Conservation (phyloP, 2,888 invertebrate genomes). For the Lordiphosa fenestrarum region DNA sequence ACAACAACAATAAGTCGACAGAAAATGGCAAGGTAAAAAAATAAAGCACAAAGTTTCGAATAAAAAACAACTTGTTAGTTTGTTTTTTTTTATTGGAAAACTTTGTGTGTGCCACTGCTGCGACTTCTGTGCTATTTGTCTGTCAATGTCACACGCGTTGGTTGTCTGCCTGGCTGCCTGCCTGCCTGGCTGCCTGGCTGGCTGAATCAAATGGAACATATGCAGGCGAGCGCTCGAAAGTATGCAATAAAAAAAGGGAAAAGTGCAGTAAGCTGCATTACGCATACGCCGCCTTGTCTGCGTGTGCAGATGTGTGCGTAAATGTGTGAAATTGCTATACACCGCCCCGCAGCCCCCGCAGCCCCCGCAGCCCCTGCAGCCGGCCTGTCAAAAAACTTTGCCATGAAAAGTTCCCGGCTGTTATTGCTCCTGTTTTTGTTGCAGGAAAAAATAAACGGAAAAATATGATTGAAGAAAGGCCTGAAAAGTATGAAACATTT, state of each 20-base stretch:
- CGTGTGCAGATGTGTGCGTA: constrained; percentile 2
- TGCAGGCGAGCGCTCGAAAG: neutral
- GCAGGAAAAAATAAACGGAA: constrained; percentile 1
- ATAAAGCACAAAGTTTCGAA: no score
- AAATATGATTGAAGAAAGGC: constrained; percentile 25
- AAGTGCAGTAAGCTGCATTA: constrained; percentile 10
- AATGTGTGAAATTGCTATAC: constrained; percentile 7
- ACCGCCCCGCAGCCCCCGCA: constrained; percentile 2
- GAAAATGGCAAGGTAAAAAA: no score
- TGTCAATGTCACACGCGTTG: no score
- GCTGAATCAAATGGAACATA: neutral
- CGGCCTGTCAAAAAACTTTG: constrained; percentile 27
- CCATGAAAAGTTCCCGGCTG: constrained; percentile 12
- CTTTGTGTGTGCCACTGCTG: no score
- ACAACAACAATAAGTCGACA: no score
- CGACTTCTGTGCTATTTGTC: no score
- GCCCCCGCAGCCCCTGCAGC: neutral
- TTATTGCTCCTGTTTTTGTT: constrained; percentile 2
- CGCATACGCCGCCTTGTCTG: constrained; percentile 27
- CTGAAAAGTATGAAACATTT: constrained; percentile 44
- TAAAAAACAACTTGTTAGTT: no score
- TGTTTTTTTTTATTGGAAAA: no score
- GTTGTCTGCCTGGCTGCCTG: no score
- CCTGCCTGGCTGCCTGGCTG: no score
- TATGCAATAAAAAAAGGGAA: constrained; percentile 3